Conservation (phyloP, 2,113 vertebrate genomes). For the Xenus cinereus region DNA sequence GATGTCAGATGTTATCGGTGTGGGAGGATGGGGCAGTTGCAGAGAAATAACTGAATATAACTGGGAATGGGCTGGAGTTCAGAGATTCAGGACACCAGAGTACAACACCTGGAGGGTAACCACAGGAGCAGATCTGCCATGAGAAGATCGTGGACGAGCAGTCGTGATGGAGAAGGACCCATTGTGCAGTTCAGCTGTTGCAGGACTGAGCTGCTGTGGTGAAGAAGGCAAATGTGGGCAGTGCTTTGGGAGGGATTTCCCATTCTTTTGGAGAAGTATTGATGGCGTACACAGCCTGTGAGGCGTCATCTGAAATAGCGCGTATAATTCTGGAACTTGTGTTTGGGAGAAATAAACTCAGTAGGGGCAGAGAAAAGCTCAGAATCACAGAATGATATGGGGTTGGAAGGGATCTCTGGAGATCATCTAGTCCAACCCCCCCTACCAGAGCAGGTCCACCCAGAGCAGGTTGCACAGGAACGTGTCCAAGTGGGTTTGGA, state of each 20-base stretch:
- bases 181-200: fast-evolving
- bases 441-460: too few relatives aligned
- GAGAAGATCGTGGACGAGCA: neutral
- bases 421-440: too few relatives aligned
- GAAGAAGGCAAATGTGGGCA: neutral
- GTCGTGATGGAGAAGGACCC: neutral
- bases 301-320: neutral
- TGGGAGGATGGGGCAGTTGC: neutral
- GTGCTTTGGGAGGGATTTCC: neutral
- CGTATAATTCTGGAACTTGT: neutral
- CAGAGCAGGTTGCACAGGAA: too few relatives aligned
- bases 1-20: fast-evolving
- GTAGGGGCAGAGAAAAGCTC: neutral
- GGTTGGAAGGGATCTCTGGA: too few relatives aligned
- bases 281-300: fast-evolving
- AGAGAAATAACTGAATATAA: neutral
- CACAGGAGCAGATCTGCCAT: neutral
- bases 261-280: neutral
- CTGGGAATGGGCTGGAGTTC: neutral
- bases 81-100: neutral
- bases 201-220: neutral
- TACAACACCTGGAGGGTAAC: neutral
- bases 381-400: too few relatives aligned
- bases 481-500: too few relatives aligned
- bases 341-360: neutral